Evolutionary conservation across 2,888 invertebrate species (phyloP).

Genomic region (Cacoxenus indagator): DNA sequence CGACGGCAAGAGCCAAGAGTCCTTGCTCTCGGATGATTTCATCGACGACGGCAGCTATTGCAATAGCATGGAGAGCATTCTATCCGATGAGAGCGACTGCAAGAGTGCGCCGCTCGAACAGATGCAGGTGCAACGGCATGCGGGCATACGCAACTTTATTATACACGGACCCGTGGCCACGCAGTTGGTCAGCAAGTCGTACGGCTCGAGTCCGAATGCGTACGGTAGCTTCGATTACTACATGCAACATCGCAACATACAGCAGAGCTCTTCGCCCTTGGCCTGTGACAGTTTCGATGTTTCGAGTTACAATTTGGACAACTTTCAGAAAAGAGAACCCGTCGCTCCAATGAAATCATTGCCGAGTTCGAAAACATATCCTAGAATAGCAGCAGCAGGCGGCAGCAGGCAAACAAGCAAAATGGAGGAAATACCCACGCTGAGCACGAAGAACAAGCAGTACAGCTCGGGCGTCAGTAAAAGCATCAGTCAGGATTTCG

Average conservation of each 20-base stretch:
- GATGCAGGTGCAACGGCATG: slow-evolving; percentile 71
- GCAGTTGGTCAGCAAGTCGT: slow-evolving; percentile 73
- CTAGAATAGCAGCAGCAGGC: slow-evolving; percentile 49
- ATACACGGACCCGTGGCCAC: slow-evolving; percentile 70
- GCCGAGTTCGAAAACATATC: slow-evolving; percentile 67
- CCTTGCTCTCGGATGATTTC: slow-evolving; percentile 81
- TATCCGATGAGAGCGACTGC: slow-evolving; percentile 85
- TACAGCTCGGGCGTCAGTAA: slow-evolving; percentile 68
- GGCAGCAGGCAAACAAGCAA: slow-evolving; percentile 17
- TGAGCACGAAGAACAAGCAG: slow-evolving; percentile 68
- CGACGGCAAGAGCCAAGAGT: slow-evolving; percentile 78
- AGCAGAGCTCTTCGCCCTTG: slow-evolving; percentile 40
- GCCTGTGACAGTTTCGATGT: slow-evolving; percentile 71
- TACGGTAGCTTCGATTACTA: slow-evolving; percentile 74
- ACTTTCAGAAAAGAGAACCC: slow-evolving; percentile 43
- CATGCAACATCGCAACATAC: slow-evolving; percentile 65
- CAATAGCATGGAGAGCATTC: slow-evolving; percentile 84
- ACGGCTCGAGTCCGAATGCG: slow-evolving; percentile 77
- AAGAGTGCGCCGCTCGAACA: slow-evolving; percentile 82
- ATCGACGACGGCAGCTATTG: slow-evolving; percentile 75
- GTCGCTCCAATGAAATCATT: slow-evolving; percentile 45
- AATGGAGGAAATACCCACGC: slow-evolving; percentile 67
- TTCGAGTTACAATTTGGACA: slow-evolving; percentile 64
- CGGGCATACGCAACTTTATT: slow-evolving; percentile 65
- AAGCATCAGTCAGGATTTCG: slow-evolving; percentile 70